Evolutionary conservation across 2,113 vertebrate genomes (phyloP), one percentile per base, ranked within the genome.

Genomic region (Cyphomyrus plagiostoma): DNA sequence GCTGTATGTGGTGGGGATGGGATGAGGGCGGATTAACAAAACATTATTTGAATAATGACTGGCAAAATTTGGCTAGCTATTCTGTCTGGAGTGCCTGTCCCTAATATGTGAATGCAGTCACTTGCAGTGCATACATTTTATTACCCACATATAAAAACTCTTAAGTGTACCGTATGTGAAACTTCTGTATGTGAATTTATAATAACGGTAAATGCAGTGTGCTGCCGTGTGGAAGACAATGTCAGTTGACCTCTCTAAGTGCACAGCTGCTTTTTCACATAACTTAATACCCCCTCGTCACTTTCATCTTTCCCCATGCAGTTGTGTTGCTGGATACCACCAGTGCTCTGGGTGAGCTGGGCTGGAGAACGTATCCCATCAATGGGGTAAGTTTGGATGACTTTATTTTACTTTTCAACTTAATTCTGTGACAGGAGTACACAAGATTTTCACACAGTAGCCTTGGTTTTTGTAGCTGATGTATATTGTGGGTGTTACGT

Each of bases 281-380:
- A 46, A 84, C 39, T 39, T 42, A 80, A 80, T 80, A 30, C 15
- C 39, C 23, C 45, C 82, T 84, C 46, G 45, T n/a, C 11, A 46
- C 42, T 56, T 7, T 70, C 88, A 88, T 92, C 95, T 92, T 93
- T 89, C 94, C 93, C 90, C 95, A 96, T 92, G 85, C 94, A 98
- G 98, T 98, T 94, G 97, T 98, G 93, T 95, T 98, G 93, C 96
- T 98, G 94, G 98, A 98, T 95, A 98, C 98, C 91, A 98, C 97
- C 45, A 94, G 97, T 91, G 97, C 96, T 88, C 95, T 98, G 0
- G 98, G 98, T 93, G 98, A 98, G 90, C 95, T 98, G 7, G 97
- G 97, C 95, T 98, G 98, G 98, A 98, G 97, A 95, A 97, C 97
- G 0, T 98, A 98, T 94, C 98, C 98, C 56, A 93, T 98, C 94